These are phyloP conservation scores for Trachops cirrhosus DNA, from an alignment of 2,797 vertebrate genomes.

Conservation along the genomic window DNA sequence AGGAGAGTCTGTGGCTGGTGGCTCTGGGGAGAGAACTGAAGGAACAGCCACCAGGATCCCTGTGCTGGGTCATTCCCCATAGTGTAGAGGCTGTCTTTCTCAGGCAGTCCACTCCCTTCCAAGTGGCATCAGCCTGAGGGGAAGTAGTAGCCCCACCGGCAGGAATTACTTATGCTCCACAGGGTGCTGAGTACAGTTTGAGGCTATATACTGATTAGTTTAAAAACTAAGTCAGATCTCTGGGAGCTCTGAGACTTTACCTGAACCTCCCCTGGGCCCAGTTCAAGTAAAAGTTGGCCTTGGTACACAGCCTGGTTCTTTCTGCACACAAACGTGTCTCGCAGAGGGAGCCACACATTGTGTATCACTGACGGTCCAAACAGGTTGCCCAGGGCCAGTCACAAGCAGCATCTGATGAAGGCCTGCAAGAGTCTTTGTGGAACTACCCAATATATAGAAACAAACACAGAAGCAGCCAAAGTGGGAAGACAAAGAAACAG, in stretches of 20 bases:
- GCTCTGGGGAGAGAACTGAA: neutral
- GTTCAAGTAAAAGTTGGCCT: neutral
- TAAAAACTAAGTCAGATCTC: too few species aligned
- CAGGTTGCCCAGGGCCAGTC: neutral
- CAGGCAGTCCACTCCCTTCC: neutral
- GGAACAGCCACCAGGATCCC: neutral
- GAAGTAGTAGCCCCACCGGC: neutral
- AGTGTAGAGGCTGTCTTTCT: neutral
- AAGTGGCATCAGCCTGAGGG: neutral
- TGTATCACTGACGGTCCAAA: neutral
- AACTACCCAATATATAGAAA: neutral
- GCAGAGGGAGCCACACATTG: neutral
- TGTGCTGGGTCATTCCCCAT: neutral
- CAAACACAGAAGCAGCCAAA: neutral
- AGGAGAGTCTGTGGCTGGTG: neutral
- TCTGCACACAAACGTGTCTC: neutral
- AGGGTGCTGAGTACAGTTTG: neutral
- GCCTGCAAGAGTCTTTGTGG: neutral
- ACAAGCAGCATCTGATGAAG: neutral
- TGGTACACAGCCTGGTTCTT: neutral
- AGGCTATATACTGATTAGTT: neutral
- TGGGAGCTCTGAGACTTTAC: too few species aligned
- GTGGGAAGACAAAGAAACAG: neutral
- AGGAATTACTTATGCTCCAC: neutral
- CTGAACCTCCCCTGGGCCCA: too few species aligned